phyloP scores from a whole-genome alignment of 2,113 vertebrate species.

The Melanerpes aurifrons region DNA sequence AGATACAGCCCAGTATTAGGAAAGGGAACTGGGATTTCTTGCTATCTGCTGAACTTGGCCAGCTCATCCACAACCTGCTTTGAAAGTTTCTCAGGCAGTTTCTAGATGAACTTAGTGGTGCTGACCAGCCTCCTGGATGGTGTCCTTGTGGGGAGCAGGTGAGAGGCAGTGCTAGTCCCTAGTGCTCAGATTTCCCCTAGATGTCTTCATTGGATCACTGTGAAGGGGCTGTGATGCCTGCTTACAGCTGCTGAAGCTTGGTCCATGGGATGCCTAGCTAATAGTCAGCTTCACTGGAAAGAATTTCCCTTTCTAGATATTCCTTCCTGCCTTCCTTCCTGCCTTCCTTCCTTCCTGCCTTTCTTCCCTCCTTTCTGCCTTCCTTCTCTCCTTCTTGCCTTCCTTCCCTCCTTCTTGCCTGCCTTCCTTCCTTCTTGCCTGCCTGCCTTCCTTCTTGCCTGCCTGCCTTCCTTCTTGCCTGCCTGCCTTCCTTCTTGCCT shows the following conservation, averaged over 20 bases:
- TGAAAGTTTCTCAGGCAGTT: neutral
- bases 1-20: neutral
- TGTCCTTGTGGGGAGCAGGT: neutral
- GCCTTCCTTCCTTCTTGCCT: too few species aligned
- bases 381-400: too few species aligned
- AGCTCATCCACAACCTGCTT: neutral
- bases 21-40: neutral
- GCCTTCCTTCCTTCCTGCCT: too few species aligned
- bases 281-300: neutral
- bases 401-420: too few species aligned
- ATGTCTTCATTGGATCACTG: rapidly evolving
- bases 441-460: too few species aligned
- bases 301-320: neutral
- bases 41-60: neutral
- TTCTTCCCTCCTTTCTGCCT: too few species aligned
- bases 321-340: neutral
- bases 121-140: rapidly evolving
- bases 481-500: too few species aligned
- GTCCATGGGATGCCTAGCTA: too few species aligned
- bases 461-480: too few species aligned
- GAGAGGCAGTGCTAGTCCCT: neutral
- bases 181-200: neutral
- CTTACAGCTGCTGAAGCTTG: too few species aligned
- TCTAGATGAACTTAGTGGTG: neutral
- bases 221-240: too few species aligned